A percentile compares a stretch with the other conserved stretches of the same genome.
Conservation (phyloP, 2,888 invertebrate species). For the Dermolepida albohirtum region DNA sequence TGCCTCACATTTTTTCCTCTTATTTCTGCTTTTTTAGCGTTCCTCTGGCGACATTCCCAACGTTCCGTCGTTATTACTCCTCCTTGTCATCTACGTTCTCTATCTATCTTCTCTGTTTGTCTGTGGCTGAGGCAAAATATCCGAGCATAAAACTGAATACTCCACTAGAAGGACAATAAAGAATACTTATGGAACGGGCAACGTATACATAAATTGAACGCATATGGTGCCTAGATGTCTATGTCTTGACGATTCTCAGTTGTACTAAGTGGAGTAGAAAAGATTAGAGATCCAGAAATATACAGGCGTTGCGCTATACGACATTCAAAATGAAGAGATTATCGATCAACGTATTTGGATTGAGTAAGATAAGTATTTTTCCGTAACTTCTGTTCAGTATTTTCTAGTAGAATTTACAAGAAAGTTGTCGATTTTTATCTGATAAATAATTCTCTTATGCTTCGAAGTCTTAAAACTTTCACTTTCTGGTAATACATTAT, state of each 20-base stretch:
- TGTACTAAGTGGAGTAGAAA: conserved; percentile 12
- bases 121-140: conserved; percentile 9
- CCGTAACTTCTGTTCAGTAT: background rate
- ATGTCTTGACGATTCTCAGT: conserved; percentile 51
- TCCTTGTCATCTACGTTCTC: conserved; percentile 11
- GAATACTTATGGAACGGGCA: conserved; percentile 24
- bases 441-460: no score
- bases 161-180: conserved; percentile 21
- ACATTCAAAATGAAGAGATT: background rate
- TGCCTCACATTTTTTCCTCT: background rate
- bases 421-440: no score
- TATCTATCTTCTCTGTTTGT: conserved; percentile 14
- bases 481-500: no score
- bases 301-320: background rate
- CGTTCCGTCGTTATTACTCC: conserved; percentile 26
- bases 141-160: conserved; percentile 20
- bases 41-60: conserved; percentile 32
- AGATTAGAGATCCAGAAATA: background rate
- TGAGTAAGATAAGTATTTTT: no score
- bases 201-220: conserved; percentile 48
- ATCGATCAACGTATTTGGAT: no score
- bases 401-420: no score
- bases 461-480: no score
- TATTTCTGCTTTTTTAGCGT: conserved; percentile 5
- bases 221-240: conserved; percentile 59